Percentiles rank a stretch among this genome's conserved stretches.
Conservation (phyloP, 2,888 invertebrate genomes). For the Brenthis hecate region DNA sequence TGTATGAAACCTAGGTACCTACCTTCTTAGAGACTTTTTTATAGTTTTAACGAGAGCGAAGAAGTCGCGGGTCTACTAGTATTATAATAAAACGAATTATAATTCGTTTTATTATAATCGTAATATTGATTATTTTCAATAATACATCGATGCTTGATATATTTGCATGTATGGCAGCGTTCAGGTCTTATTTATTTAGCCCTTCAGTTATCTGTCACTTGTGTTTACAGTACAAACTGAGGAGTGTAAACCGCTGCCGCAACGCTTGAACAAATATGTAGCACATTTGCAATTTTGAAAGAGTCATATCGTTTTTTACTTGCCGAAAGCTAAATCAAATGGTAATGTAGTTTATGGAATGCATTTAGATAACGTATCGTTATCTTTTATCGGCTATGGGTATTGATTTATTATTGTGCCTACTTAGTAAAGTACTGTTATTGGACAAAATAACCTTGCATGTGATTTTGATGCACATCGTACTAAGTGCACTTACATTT, state of each 20-base stretch:
- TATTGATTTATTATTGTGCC: conserved; percentile 25
- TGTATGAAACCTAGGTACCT: no score
- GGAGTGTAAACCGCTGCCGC: conserved; percentile 31
- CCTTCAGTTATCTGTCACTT: conserved; percentile 34
- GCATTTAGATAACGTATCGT: conserved; percentile 15
- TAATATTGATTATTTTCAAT: no score
- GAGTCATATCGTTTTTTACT: neutral
- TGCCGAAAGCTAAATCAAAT: neutral
- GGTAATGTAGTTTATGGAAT: conserved; percentile 1
- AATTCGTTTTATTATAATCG: no score
- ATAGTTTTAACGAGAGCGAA: no score
- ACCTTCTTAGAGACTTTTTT: no score
- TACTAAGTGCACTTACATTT: conserved; percentile 20
- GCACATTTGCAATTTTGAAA: neutral
- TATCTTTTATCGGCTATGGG: conserved; percentile 22
- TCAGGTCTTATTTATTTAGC: conserved; percentile 27
- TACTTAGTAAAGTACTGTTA: conserved; percentile 3
- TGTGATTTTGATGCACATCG: conserved; percentile 21
- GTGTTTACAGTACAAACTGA: conserved; percentile 32
- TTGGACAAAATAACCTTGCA: conserved; percentile 19
- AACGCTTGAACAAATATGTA: conserved; percentile 18
- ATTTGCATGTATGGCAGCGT: neutral
- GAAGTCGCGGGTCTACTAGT: no score
- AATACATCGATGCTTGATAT: no score
- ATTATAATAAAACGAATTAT: no score